A percentile compares a stretch with the other conserved stretches of the same genome.
Evolutionary conservation across 2,888 invertebrate genomes (phyloP).

Genomic region (Xestia c-nigrum): DNA sequence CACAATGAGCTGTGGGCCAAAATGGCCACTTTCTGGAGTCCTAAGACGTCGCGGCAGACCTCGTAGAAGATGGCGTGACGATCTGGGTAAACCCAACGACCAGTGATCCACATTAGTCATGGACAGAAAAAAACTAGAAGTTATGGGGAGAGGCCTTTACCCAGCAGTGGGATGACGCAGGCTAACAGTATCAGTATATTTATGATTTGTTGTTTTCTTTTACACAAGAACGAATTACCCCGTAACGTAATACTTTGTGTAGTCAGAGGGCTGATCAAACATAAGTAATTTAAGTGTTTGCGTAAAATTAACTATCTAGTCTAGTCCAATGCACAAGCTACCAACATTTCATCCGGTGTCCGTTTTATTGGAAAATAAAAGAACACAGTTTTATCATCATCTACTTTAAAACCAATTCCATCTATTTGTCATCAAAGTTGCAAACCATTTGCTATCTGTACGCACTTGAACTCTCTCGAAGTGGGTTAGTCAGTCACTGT

Average conservation of each 20-base stretch:
- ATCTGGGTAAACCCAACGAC: too few species aligned
- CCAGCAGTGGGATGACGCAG: too few species aligned
- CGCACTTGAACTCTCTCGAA: constrained; percentile 36
- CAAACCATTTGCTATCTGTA: background rate
- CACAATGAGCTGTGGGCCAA: too few species aligned
- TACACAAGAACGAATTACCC: background rate
- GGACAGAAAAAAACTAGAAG: too few species aligned
- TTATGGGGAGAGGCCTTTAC: too few species aligned
- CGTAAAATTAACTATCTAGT: background rate
- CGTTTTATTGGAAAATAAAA: background rate
- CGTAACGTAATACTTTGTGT: background rate
- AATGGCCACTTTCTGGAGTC: too few species aligned
- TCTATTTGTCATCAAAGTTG: background rate
- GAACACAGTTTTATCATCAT: background rate
- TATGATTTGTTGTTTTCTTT: background rate
- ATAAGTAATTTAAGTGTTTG: background rate
- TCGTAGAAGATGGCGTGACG: too few species aligned
- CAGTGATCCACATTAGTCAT: too few species aligned
- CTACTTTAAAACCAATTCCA: background rate
- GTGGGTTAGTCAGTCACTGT: constrained; percentile 40
- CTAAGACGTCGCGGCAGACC: too few species aligned
- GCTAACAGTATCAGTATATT: background rate
- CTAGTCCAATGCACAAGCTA: background rate
- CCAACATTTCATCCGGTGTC: background rate
- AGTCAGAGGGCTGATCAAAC: too few species aligned